Base-by-base conservation (phyloP, 1,140 invertebrate species). In the Hycleus phaleratus region DNA sequence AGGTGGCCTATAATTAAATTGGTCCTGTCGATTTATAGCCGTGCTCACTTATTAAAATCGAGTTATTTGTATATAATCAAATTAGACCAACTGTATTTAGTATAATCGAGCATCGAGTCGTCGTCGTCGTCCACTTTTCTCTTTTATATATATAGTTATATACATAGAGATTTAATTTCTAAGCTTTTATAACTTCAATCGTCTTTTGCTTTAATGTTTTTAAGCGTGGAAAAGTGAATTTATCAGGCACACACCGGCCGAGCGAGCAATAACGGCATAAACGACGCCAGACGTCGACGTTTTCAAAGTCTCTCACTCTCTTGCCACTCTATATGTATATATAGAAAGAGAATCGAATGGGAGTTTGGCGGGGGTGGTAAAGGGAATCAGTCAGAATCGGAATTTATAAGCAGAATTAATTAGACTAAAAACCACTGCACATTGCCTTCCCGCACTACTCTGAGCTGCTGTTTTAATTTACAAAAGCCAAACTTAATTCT, bases 351-450 rank as follows among this genome's bases (percentile, higher is more conserved):
- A 42, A 42, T 42, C 10, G 38, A 39, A 42, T 42, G 40, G 40
- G 3, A 11, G 5, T 18, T 38, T 9, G 49, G 8, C 26, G 50
- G 52, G 50, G 10, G 39, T 40, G 57, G 26, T 46, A 47, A 49
- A 47, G 58, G 52, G 44, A 56, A 56, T 50, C 24, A 56, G 58
- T 61, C 57, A 56, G 68, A 75, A 74, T 75, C 71, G 73, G 73
- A 75, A 75, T 75, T 75, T 75, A 75, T 75, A 75, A 75, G 73
- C 71, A 72, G 73, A 75, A 75, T 75, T 75, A 75, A 75, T 75
- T 75, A 75, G 73, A 74, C 64, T 74, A 74, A 74, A 75, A 75
- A 74, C 72, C 72, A 71, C 72, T 71, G 71, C 72, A 69, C 7
- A 32, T 9, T 42, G 70, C 70, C 61, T 64, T 63, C 65, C 56